Evolutionary conservation across 2,113 vertebrate genomes (phyloP).

Genomic region (Tetraodon nigroviridis): DNA sequence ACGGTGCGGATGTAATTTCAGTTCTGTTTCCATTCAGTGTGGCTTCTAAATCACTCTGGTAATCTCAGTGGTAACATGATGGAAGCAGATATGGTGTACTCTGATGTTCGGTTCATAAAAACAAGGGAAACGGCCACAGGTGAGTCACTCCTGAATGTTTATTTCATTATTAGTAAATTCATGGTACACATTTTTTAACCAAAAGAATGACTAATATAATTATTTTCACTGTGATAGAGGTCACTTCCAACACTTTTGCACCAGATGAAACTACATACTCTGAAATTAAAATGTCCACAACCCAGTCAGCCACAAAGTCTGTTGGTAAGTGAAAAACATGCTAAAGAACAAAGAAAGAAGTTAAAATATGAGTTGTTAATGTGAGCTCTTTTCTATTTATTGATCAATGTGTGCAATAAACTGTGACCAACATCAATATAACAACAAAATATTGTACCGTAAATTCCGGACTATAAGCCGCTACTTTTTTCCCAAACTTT

Average conservation of each 20-base stretch:
- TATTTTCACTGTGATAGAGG: not conserved
- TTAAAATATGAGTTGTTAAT: not conserved
- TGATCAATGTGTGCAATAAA: too few relatives aligned
- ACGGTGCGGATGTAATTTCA: not conserved
- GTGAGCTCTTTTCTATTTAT: too few relatives aligned
- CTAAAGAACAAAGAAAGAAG: not conserved
- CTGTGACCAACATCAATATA: too few relatives aligned
- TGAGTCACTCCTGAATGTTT: constrained; percentile 20
- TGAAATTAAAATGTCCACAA: constrained; percentile 7
- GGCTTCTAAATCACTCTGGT: not conserved
- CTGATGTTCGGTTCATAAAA: constrained; percentile 37
- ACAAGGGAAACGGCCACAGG: not conserved
- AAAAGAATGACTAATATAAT: too few relatives aligned
- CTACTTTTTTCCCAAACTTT: too few relatives aligned
- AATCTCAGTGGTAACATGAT: constrained; percentile 23
- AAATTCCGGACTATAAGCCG: too few relatives aligned
- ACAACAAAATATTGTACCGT: too few relatives aligned
- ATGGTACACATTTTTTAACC: not conserved
- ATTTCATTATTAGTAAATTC: not conserved
- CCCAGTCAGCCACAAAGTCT: not conserved
- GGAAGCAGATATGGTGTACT: constrained; percentile 29
- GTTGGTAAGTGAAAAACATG: constrained; percentile 17
- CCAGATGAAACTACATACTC: constrained; percentile 9
- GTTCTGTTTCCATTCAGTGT: not conserved
- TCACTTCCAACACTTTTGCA: rapidly evolving